These are phyloP conservation scores for Steinernema scapterisci DNA, from an alignment of 2,888 invertebrate genomes.

Conservation along the genomic window DNA sequence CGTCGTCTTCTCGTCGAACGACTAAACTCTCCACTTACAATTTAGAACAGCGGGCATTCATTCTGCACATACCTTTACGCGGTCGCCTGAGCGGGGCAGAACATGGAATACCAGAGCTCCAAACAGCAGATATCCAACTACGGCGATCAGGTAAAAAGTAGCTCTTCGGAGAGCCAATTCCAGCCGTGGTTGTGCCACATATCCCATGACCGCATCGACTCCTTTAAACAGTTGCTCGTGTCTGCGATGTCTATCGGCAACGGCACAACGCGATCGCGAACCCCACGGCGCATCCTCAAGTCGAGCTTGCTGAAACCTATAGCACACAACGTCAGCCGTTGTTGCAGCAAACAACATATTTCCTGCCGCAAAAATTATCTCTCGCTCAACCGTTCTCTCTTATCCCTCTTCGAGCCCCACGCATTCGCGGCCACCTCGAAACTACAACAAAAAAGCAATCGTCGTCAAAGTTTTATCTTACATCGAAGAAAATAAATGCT, in stretches of 20 bases:
- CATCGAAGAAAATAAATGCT: not conserved
- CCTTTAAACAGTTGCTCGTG: conserved; percentile 16
- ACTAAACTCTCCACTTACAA: conserved; percentile 35
- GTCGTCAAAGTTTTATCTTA: not conserved
- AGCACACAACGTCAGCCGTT: conserved; percentile 17
- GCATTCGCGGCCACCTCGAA: not conserved
- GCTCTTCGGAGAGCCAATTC: conserved; percentile 59
- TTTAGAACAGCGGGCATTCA: not conserved
- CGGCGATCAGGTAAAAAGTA: conserved; percentile 54
- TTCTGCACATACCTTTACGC: conserved; percentile 37
- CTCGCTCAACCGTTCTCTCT: not conserved
- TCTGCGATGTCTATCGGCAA: conserved; percentile 22
- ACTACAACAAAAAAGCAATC: not conserved
- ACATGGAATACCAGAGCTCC: conserved; percentile 53
- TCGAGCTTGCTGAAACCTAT: conserved; percentile 1
- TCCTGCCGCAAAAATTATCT: not conserved
- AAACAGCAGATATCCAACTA: conserved; percentile 52
- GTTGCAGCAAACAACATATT: conserved; percentile 23
- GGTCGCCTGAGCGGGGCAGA: conserved; percentile 34
- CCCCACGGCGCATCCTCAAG: conserved; percentile 3
- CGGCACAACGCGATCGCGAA: conserved; percentile 10
- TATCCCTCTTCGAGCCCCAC: not conserved
- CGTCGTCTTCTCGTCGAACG: conserved; percentile 36
- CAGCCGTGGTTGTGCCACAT: conserved; percentile 50
- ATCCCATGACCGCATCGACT: conserved; percentile 41